Conservation (phyloP, 2,113 vertebrate genomes). For the rat (Rattus norvegicus) region GRCr8 NC_086020.1:248235501-248236000, state of each 20-base stretch:
- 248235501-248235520: not conserved
- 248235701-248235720: slow-evolving; percentile 1
- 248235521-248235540: not conserved
- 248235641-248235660: not conserved
- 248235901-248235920: not conserved
- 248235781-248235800: not conserved
- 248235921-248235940: not conserved
- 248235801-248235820: not conserved
- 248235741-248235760: slow-evolving; percentile 32
- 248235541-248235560: not conserved
- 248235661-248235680: not conserved
- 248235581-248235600: no score
- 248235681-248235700: not conserved
- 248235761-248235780: not conserved
- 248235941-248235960: not conserved
- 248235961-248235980: not conserved
- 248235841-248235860: not conserved
- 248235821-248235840: not conserved
- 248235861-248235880: not conserved
- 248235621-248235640: not conserved
- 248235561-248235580: not conserved
- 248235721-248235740: not conserved
- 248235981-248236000: not conserved
- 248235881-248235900: no score
- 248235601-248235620: not conserved